Base-by-base conservation (phyloP, 2,113 vertebrate genomes). In the Tachycineta bicolor region DNA sequence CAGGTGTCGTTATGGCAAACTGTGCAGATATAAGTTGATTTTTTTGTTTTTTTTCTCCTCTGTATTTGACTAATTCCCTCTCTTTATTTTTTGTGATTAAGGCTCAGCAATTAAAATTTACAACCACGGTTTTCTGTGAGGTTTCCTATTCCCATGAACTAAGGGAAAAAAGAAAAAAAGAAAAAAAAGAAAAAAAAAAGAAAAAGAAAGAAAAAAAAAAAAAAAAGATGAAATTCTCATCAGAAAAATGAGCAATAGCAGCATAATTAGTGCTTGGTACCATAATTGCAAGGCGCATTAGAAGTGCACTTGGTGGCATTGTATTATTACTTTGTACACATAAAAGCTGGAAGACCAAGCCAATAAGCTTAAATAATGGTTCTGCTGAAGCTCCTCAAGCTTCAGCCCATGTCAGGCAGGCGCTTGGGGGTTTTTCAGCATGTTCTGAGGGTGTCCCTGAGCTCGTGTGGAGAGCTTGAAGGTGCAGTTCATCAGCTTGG, bases 51-150 rank as follows among this genome's bases (percentile, higher is more conserved):
- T 80, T 62, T 44, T 89, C 47, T 90, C 39, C 16, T n/a, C 41
- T 71, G 7, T 90, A 33, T 90, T 89, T 86, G 39, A 28, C 60
- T 87, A 84, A 84, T 95, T 94, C 64, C 59, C 55, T 74, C 74
- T 90, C 56, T 89, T 76, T 43, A 12, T 43, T n/a, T 58, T 84
- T 93, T 83, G 56, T 90, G 83, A 94, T 95, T 78, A 92, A 94
- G 41, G 71, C 28, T 89, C 34, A 89, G 65, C 63, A 78, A 94
- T 94, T 95, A 93, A 93, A 94, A 94, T 96, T 88, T 63, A 70
- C 47, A 83, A 3, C 67, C 16, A 4, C 8, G 13, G 33, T 74
- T 93, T 94, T 79, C 85, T 83, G 14, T 46, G 24, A 91, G 25
- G 31, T 65, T 91, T 95, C 49, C 21, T 87, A 53, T 84, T 96